Evolutionary conservation across 1,140 invertebrate species (phyloP).

Genomic region (Sitobion miscanthi): DNA sequence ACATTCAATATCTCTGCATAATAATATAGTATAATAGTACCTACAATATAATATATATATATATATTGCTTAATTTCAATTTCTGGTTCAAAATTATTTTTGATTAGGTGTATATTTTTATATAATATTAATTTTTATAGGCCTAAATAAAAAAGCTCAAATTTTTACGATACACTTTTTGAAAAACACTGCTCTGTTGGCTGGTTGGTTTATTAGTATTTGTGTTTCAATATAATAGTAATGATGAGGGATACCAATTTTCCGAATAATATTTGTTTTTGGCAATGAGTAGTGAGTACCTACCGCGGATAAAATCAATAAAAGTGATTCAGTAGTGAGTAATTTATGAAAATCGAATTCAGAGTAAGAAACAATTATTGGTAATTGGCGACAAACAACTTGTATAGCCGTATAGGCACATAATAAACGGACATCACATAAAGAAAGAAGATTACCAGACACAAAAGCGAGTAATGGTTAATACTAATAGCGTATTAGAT

Average conservation of each 20-base stretch:
- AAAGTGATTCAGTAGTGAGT: background rate
- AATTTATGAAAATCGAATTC: background rate
- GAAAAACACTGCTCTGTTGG: background rate
- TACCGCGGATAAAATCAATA: background rate
- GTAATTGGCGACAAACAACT: background rate
- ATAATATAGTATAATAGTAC: background rate
- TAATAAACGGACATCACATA: background rate
- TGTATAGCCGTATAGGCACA: background rate
- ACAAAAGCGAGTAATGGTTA: background rate
- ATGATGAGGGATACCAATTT: background rate
- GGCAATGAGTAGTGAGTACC: background rate
- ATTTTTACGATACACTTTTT: background rate
- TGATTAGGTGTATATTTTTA: background rate
- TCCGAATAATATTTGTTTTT: background rate
- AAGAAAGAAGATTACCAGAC: background rate
- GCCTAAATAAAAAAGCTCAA: background rate
- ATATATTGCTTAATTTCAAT: background rate
- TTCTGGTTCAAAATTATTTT: background rate
- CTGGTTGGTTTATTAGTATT: background rate
- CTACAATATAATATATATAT: too few relatives aligned
- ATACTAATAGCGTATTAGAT: background rate
- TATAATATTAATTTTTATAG: background rate
- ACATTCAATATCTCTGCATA: too few relatives aligned
- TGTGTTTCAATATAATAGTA: background rate
- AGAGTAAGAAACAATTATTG: background rate